Evolutionary conservation across 1,140 invertebrate genomes (phyloP).

Genomic region (Heliconius melpomene): DNA sequence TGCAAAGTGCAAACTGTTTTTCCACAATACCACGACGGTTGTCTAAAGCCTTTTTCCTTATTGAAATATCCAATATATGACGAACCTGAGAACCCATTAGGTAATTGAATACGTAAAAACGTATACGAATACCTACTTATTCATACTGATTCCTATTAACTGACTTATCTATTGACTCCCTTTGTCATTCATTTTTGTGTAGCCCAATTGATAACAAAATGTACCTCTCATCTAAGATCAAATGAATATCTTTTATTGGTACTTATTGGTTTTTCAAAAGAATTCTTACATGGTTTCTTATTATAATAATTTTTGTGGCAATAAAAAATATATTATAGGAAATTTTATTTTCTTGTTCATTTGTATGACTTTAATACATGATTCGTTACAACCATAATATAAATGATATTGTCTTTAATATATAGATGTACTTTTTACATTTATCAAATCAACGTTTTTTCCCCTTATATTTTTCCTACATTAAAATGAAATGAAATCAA

Average conservation of each 20-base stretch:
- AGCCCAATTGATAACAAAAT: conserved; percentile 20
- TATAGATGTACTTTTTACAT: neutral
- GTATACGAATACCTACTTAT: neutral
- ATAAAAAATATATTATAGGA: neutral
- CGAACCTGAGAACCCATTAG: neutral
- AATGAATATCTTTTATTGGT: conserved; percentile 26
- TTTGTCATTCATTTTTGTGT: conserved; percentile 15
- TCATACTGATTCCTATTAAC: neutral
- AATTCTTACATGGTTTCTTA: neutral
- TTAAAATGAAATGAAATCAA: no score
- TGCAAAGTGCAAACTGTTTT: no score
- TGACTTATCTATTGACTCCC: neutral
- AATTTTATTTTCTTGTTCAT: neutral
- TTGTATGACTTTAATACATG: neutral
- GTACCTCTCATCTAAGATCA: conserved; percentile 30
- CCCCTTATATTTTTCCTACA: no score
- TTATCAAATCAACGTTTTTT: neutral
- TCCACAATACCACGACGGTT: no score
- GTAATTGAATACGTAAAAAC: neutral
- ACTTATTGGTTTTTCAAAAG: conserved; percentile 23
- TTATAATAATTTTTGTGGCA: neutral
- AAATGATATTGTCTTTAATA: neutral
- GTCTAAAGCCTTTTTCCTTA: no score
- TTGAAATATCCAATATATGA: neutral
- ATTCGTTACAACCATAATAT: neutral